phyloP scores from a whole-genome alignment of 2,113 vertebrate genomes.

The Patagioenas fasciata region DNA sequence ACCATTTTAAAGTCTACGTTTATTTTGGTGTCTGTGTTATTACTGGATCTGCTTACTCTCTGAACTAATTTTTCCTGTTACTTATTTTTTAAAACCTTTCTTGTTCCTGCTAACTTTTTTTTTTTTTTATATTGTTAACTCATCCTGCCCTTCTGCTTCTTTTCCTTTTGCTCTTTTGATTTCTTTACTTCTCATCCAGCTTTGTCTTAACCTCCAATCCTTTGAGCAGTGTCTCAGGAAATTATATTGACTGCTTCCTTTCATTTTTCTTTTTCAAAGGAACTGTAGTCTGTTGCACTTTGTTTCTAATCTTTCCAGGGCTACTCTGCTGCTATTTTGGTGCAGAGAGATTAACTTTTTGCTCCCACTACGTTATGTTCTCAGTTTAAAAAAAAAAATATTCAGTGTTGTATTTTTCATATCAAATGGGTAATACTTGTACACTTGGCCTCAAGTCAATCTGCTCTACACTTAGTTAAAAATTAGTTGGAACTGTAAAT shows the following conservation, averaged over 20 bases:
- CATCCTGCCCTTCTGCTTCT: not conserved
- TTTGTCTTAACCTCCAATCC: conserved; percentile 22
- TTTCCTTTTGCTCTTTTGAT: conserved; percentile 22
- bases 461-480: not conserved
- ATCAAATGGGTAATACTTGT: not conserved
- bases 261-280: conserved; percentile 48
- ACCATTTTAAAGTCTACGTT: not conserved
- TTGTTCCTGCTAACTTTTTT: not conserved
- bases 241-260: conserved; percentile 15
- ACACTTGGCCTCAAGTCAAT: not conserved
- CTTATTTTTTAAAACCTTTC: conserved; percentile 7
- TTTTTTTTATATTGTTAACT: not conserved
- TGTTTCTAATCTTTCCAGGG: not conserved
- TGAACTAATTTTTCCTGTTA: not conserved
- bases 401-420: not conserved
- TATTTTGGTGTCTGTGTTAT: not conserved
- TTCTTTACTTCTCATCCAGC: conserved; percentile 19
- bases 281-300: not conserved
- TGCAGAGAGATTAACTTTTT: not conserved
- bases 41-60: not conserved
- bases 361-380: not conserved
- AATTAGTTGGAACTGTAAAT: not conserved
- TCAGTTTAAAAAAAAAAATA: not conserved
- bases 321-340: not conserved
- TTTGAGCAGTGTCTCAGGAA: conserved; percentile 17